Evolutionary conservation across 1,140 invertebrate genomes (phyloP).

Genomic region (Callitettix versicolor): DNA sequence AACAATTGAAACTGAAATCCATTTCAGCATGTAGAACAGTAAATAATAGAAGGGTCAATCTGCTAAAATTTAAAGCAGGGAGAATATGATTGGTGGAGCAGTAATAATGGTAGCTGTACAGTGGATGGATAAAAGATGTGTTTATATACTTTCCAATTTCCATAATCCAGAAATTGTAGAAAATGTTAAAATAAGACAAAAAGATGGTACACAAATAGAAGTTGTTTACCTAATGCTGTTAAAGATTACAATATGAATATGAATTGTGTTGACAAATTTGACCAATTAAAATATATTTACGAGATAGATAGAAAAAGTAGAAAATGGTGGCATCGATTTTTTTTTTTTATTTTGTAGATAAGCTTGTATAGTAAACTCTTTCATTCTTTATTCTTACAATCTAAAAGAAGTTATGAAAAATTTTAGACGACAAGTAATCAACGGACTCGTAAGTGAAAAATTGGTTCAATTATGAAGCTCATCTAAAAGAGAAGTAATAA

Average conservation of each 20-base stretch:
- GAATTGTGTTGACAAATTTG: constrained; percentile 32
- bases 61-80: constrained; percentile 23
- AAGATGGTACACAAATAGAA: constrained; percentile 19
- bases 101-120: constrained; percentile 3
- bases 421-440: no score
- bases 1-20: constrained; percentile 14
- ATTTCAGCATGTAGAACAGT: constrained; percentile 26
- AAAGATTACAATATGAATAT: constrained; percentile 33
- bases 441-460: no score
- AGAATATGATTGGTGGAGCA: constrained; percentile 21
- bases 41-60: constrained; percentile 13
- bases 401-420: no score
- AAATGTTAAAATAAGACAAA: constrained; percentile 13
- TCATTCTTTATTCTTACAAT: no score
- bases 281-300: constrained; percentile 30
- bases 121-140: constrained; percentile 14
- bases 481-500: no score
- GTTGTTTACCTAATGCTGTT: constrained; percentile 26
- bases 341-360: constrained; percentile 23
- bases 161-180: constrained; percentile 11
- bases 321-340: constrained; percentile 32
- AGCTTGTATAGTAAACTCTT: constrained; percentile 27
- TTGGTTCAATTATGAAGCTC: no score
- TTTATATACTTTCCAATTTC: constrained; percentile 17
- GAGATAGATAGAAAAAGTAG: constrained; percentile 29